Conservation (phyloP, 2,888 invertebrate genomes). For the Vandiemenella viatica region DNA sequence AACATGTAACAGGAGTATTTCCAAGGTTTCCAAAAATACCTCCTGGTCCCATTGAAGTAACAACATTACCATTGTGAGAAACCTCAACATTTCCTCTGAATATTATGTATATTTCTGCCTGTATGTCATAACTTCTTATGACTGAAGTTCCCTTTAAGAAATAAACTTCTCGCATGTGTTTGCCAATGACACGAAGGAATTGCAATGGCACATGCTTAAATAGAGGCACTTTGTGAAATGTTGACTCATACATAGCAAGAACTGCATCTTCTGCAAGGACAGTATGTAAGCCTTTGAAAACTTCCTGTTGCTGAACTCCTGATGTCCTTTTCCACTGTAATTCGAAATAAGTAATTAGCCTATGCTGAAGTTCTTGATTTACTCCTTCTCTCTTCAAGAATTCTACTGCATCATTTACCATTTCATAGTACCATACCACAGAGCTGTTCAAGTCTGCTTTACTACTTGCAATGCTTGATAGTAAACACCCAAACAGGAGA, state of each 20-base stretch:
- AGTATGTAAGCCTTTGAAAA: conserved; percentile 32
- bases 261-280: conserved; percentile 38
- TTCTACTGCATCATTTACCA: conserved; percentile 32
- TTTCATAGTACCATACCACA: conserved; percentile 33
- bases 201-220: conserved; percentile 37
- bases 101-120: conserved; percentile 35
- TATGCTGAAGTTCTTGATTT: conserved; percentile 28
- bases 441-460: conserved; percentile 36
- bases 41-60: conserved; percentile 36
- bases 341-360: conserved; percentile 32
- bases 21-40: conserved; percentile 37
- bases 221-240: conserved; percentile 36
- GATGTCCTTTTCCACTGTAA: conserved; percentile 37
- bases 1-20: conserved; percentile 29
- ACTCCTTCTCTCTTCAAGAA: conserved; percentile 28
- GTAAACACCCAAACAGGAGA: conserved; percentile 36
- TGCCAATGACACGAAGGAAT: conserved; percentile 38
- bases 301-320: conserved; percentile 34
- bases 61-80: conserved; percentile 32
- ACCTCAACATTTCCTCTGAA: conserved; percentile 38
- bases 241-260: conserved; percentile 36
- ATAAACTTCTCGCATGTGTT: conserved; percentile 36
- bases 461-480: conserved; percentile 33
- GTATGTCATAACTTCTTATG: conserved; percentile 34
- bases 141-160: conserved; percentile 35